These are phyloP conservation scores for Ctenopoma multispine DNA, from an alignment of 2,797 vertebrate species.

Conservation along the genomic window DNA sequence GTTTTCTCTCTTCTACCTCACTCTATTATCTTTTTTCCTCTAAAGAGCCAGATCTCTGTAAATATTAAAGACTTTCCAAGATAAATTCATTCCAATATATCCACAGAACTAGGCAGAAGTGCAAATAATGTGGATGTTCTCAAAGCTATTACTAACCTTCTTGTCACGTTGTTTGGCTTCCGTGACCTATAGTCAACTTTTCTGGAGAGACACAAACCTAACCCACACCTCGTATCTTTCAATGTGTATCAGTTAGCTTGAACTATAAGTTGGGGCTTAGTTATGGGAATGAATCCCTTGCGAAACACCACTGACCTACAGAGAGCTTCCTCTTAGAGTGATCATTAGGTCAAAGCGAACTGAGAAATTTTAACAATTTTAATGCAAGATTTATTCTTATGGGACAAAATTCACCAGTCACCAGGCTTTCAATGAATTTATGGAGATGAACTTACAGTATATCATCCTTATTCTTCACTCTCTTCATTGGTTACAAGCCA, in stretches of 20 bases:
- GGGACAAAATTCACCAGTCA: not conserved
- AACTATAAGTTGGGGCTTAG: slow-evolving; percentile 35
- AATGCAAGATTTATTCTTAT: not conserved
- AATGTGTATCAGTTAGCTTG: slow-evolving; percentile 25
- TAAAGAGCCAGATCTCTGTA: slow-evolving; percentile 45
- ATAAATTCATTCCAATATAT: slow-evolving; percentile 57
- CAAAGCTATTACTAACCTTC: slow-evolving; percentile 44
- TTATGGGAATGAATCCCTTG: slow-evolving; percentile 9
- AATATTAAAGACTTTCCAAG: slow-evolving; percentile 62
- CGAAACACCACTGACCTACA: slow-evolving; percentile 19
- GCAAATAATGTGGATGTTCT: slow-evolving; percentile 54
- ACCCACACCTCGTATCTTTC: slow-evolving; percentile 9
- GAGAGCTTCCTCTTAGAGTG: slow-evolving; percentile 3
- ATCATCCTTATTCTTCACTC: not conserved
- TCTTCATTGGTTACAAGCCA: slow-evolving; percentile 1
- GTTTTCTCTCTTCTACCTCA: slow-evolving; percentile 42
- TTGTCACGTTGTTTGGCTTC: slow-evolving; percentile 44
- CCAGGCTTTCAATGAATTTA: not conserved
- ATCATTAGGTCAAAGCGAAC: slow-evolving; percentile 22
- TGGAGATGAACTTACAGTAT: not conserved
- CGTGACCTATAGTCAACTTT: slow-evolving; percentile 28
- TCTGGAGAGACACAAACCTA: slow-evolving; percentile 6
- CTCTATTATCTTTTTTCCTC: slow-evolving; percentile 55
- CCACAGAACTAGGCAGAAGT: slow-evolving; percentile 20
- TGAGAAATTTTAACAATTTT: not conserved